Evolutionary conservation across 2,888 invertebrate genomes (phyloP).

Genomic region (Acanthosepion esculentum): DNA sequence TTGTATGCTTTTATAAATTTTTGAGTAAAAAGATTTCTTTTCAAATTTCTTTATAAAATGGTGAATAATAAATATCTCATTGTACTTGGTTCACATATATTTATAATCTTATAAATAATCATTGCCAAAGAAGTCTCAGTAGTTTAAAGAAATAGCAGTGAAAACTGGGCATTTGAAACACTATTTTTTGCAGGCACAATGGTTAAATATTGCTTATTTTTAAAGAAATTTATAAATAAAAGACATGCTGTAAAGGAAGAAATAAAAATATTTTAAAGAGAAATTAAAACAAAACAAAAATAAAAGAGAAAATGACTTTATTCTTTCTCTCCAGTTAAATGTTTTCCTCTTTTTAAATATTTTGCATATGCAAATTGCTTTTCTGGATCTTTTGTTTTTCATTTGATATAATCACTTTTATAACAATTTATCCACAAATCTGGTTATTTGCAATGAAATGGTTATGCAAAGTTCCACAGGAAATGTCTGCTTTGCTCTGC

Average conservation of each 20-base stretch:
- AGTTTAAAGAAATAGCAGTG: no score
- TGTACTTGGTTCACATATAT: no score
- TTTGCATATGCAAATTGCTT: slow-evolving; percentile 2
- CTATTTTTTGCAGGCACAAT: no score
- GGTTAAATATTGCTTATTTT: no score
- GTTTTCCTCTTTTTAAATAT: not conserved
- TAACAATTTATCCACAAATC: not conserved
- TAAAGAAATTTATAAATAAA: no score
- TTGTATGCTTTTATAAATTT: no score
- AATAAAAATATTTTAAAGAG: not conserved
- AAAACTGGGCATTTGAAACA: no score
- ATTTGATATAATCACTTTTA: not conserved
- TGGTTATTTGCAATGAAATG: not conserved
- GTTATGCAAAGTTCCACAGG: not conserved
- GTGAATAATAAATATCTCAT: no score
- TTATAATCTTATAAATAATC: no score
- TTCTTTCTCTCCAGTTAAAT: not conserved
- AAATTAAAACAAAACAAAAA: not conserved
- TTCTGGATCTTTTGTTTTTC: not conserved
- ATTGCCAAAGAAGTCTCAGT: no score
- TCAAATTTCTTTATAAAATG: no score
- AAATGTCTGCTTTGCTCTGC: not conserved
- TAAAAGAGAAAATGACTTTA: not conserved
- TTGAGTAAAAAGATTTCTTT: no score
- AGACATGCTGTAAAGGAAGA: not conserved